Conservation (phyloP, 2,888 invertebrate species). For the Lottia gigantea region DNA sequence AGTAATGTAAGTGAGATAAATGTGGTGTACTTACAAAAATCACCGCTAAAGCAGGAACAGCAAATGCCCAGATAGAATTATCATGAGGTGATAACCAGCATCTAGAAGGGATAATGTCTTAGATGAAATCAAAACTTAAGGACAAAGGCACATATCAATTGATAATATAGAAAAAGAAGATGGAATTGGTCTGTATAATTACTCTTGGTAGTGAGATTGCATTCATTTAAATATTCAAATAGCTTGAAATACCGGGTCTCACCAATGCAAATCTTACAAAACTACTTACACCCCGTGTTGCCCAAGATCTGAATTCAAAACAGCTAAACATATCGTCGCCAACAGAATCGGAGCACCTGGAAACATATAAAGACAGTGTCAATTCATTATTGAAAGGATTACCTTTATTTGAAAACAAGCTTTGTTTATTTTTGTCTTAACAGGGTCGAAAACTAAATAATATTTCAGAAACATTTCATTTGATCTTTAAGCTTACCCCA, state of each 20-base stretch:
- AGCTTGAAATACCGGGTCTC: conserved; percentile 1
- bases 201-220: too few species aligned
- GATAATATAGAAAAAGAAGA: too few species aligned
- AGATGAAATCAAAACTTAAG: too few species aligned
- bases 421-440: too few species aligned
- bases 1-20: too few species aligned
- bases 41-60: conserved; percentile 47
- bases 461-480: too few species aligned
- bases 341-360: conserved; percentile 15
- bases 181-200: too few species aligned
- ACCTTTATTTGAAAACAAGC: too few species aligned
- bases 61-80: conserved; percentile 53
- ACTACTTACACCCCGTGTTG: conserved; percentile 19
- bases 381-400: too few species aligned
- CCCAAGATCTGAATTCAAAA: conserved; percentile 11
- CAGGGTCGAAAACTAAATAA: too few species aligned
- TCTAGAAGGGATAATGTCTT: conserved; percentile 28
- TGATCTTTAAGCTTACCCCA: conserved; percentile 38
- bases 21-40: conserved; percentile 44
- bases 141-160: too few species aligned
- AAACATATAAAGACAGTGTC: background rate
- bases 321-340: background rate
- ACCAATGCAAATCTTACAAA: background rate
- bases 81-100: conserved; percentile 50
- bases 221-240: too few species aligned